These are phyloP conservation scores for Incurvaria masculella DNA, from an alignment of 2,888 invertebrate genomes.

Conservation along the genomic window DNA sequence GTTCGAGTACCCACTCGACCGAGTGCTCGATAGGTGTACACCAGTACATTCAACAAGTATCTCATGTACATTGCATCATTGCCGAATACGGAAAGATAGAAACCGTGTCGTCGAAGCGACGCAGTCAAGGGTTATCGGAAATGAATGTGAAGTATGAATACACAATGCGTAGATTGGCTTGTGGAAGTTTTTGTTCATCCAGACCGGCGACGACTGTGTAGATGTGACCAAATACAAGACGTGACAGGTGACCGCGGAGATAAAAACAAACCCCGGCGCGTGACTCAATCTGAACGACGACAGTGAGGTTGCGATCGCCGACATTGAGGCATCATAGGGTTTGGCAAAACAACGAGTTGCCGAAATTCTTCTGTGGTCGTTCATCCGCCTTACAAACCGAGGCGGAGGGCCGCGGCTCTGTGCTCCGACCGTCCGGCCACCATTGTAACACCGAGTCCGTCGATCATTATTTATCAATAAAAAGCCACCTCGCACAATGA, in stretches of 20 bases:
- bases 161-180: neutral
- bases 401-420: neutral
- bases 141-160: neutral
- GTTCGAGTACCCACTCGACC: too few species aligned
- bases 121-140: neutral
- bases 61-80: neutral
- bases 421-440: neutral
- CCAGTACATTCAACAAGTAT: too few species aligned
- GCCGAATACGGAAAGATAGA: neutral
- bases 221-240: too few species aligned
- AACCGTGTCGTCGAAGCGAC: neutral
- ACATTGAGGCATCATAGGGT: too few species aligned
- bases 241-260: too few species aligned
- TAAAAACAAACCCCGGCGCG: too few species aligned
- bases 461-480: neutral
- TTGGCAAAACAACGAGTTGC: neutral
- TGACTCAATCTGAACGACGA: too few species aligned
- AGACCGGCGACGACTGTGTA: too few species aligned
- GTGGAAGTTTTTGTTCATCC: neutral
- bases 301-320: too few species aligned
- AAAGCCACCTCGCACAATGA: neutral
- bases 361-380: neutral
- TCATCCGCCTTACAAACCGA: neutral
- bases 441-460: neutral
- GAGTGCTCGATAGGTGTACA: too few species aligned